These are phyloP conservation scores for Gallinago jamesoni DNA, from an alignment of 2,113 vertebrate species.

Conservation along the genomic window DNA sequence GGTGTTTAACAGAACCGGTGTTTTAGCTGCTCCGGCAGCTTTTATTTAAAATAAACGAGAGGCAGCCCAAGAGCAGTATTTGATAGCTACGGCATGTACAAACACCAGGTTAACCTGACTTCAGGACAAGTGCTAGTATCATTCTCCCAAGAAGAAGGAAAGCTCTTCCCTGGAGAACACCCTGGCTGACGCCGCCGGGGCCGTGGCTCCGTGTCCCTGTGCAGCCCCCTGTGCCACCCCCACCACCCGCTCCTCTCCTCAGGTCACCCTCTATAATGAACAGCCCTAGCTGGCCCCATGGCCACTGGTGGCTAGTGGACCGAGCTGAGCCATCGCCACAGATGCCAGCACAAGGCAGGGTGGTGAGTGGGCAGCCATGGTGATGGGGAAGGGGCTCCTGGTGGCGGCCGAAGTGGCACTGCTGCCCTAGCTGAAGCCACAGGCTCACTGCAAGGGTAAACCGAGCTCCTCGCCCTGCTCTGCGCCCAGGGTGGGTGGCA, in stretches of 20 bases:
- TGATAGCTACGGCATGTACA: not conserved
- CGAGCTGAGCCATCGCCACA: not conserved
- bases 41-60: not conserved
- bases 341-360: fast-evolving
- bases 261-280: not conserved
- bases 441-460: fast-evolving
- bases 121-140: not conserved
- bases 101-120: not conserved
- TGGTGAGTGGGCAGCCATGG: fast-evolving
- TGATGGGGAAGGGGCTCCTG: not conserved
- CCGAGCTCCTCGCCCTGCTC: not conserved
- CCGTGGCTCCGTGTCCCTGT: fast-evolving
- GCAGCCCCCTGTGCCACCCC: not conserved
- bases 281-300: fast-evolving
- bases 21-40: not conserved
- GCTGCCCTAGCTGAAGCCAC: fast-evolving
- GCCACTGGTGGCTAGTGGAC: fast-evolving
- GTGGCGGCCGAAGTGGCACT: fast-evolving
- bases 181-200: not conserved
- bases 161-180: not conserved
- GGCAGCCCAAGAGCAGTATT: not conserved
- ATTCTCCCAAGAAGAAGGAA: not conserved
- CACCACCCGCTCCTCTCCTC: not conserved
- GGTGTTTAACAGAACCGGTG: not conserved
- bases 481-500: fast-evolving